Percentiles rank a stretch among this genome's conserved stretches.
phyloP scores from a whole-genome alignment of 1,140 invertebrate genomes.

The Luehdorfia chinensis region DNA sequence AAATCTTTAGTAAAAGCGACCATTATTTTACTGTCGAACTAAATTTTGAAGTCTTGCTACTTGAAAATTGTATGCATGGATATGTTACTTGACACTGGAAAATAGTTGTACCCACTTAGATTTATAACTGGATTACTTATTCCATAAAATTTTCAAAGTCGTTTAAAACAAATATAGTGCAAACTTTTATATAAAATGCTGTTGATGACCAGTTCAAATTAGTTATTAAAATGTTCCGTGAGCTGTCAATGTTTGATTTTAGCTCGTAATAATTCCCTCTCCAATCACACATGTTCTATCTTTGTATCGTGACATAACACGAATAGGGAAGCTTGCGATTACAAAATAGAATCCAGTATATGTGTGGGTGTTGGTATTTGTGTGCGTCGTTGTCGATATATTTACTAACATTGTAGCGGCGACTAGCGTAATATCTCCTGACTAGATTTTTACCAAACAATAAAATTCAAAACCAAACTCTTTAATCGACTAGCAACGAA shows the following conservation, averaged over 20 bases:
- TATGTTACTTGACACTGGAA: no score
- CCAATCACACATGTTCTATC: conserved; percentile 12
- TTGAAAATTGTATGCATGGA: no score
- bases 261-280: conserved; percentile 5
- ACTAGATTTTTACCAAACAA: conserved; percentile 1
- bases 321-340: conserved; percentile 8
- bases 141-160: no score
- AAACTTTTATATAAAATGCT: neutral
- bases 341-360: neutral
- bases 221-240: neutral
- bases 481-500: no score
- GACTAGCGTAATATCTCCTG: neutral
- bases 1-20: no score
- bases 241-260: conserved; percentile 4
- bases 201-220: neutral
- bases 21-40: no score
- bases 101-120: no score
- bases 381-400: neutral
- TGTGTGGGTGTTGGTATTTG: conserved; percentile 7
- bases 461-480: no score
- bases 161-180: no score
- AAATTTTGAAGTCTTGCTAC: no score
- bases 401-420: conserved; percentile 9
- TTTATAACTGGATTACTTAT: no score
- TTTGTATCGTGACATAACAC: conserved; percentile 6